These are phyloP conservation scores for Argopecten irradians DNA, from an alignment of 1,140 invertebrate species.

Conservation along the genomic window DNA sequence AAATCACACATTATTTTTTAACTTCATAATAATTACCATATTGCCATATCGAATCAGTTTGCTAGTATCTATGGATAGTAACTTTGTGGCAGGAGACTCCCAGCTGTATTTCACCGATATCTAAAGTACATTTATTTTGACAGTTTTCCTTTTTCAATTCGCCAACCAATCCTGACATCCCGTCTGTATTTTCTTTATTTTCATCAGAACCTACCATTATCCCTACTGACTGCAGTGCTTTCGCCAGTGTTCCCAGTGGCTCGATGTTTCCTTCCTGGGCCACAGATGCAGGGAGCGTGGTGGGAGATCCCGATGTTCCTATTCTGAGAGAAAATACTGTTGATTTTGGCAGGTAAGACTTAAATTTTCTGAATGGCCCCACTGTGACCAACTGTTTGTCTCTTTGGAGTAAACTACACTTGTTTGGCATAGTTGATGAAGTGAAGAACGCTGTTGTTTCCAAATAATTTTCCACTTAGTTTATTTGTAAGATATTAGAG, in stretches of 20 bases:
- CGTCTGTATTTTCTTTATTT: background rate
- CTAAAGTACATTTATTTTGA: background rate
- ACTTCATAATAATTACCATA: too few species aligned
- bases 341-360: slow-evolving; percentile 57
- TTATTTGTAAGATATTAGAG: too few species aligned
- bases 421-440: too few species aligned
- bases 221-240: slow-evolving; percentile 43
- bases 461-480: too few species aligned
- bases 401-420: too few species aligned
- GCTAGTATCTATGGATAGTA: background rate
- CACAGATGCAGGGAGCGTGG: slow-evolving; percentile 34
- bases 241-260: slow-evolving; percentile 36
- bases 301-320: slow-evolving; percentile 49
- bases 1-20: too few species aligned
- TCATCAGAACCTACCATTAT: slow-evolving; percentile 39
- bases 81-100: background rate
- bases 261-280: slow-evolving; percentile 41
- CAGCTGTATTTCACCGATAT: background rate
- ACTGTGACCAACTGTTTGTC: too few species aligned
- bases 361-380: too few species aligned
- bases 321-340: slow-evolving; percentile 42
- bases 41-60: background rate
- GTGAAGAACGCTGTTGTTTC: too few species aligned
- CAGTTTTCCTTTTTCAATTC: background rate
- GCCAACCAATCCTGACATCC: background rate